Evolutionary conservation across 2,797 vertebrate genomes (phyloP).

Genomic region (Picus viridis): DNA sequence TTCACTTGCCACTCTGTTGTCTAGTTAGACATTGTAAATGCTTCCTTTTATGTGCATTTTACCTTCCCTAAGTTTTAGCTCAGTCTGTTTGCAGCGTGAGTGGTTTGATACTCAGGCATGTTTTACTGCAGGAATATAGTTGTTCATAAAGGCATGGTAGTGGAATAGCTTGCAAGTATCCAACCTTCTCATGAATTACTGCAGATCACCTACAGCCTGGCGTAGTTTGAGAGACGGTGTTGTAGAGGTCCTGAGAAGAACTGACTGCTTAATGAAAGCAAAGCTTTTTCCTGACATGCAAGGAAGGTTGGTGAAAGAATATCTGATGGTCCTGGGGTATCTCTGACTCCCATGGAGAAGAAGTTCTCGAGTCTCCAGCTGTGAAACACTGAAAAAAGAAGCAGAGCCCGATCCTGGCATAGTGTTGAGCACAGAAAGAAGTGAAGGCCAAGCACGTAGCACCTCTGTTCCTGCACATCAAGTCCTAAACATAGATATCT

Average conservation of each 20-base stretch:
- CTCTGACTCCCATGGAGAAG: neutral
- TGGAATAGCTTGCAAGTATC: neutral
- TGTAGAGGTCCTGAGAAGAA: neutral
- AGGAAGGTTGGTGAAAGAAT: neutral
- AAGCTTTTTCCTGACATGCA: neutral
- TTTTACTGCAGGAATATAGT: neutral
- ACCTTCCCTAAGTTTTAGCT: neutral
- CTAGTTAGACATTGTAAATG: constrained; percentile 15
- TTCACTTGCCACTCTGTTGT: neutral
- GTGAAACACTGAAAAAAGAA: neutral
- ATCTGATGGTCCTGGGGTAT: neutral
- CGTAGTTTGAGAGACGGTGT: neutral
- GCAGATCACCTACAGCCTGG: neutral
- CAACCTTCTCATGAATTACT: neutral
- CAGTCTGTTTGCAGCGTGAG: neutral
- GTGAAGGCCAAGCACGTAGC: neutral
- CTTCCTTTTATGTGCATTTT: constrained; percentile 13
- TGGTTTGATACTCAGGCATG: neutral
- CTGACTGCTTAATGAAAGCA: neutral
- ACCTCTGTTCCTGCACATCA: neutral
- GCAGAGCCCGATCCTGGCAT: neutral
- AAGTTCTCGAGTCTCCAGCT: neutral
- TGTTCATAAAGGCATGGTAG: neutral
- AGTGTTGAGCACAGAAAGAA: neutral
- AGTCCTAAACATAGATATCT: neutral